These are phyloP conservation scores for Nymphicus hollandicus DNA, from an alignment of 2,113 vertebrate species.

Conservation along the genomic window DNA sequence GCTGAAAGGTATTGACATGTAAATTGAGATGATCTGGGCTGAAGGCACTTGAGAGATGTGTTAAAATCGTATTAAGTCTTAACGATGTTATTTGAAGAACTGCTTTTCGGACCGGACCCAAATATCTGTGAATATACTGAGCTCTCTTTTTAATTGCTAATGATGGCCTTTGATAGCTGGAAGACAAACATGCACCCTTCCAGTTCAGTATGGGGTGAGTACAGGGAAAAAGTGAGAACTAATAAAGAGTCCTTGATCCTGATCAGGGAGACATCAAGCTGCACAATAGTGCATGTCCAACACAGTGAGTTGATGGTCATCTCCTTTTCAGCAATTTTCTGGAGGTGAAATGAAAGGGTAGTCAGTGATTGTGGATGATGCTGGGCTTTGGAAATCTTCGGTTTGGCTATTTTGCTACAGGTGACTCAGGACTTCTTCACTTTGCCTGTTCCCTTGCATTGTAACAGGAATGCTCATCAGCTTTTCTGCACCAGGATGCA, in stretches of 20 bases:
- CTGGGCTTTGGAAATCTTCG: neutral
- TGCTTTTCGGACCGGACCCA: neutral
- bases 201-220: neutral
- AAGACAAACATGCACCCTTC: neutral
- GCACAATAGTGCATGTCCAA: neutral
- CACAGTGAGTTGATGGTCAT: neutral
- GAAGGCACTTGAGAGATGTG: neutral
- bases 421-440: neutral
- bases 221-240: neutral
- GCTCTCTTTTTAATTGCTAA: neutral
- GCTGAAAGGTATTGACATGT: neutral
- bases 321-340: neutral
- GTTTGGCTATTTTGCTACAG: neutral
- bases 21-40: neutral
- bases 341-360: neutral
- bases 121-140: neutral
- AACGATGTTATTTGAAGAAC: neutral
- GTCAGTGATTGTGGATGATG: neutral
- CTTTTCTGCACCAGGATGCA: neutral
- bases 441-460: neutral
- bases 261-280: neutral
- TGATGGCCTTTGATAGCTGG: neutral
- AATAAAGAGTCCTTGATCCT: neutral
- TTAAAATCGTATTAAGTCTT: neutral
- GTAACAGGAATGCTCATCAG: neutral